A percentile compares a stretch with the other conserved stretches of the same genome.
phyloP scores from a whole-genome alignment of 1,140 invertebrate species.

The Tribolium castaneum region DNA sequence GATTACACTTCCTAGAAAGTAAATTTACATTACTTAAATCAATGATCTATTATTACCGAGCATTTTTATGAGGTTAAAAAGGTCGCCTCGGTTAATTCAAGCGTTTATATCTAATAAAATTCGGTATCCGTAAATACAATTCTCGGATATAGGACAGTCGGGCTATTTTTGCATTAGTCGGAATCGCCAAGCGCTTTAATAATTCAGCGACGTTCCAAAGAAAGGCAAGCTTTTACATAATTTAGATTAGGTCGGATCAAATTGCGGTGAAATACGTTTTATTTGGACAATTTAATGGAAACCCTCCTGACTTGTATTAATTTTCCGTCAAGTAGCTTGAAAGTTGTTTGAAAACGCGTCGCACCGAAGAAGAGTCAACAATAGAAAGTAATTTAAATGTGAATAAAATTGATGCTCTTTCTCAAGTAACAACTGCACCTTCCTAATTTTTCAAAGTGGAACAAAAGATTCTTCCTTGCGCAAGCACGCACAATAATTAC shows the following conservation, averaged over 20 bases:
- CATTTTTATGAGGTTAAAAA: not conserved
- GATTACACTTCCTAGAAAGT: slow-evolving; percentile 21
- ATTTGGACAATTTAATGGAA: not conserved
- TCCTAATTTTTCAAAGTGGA: slow-evolving; percentile 11
- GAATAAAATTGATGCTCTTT: slow-evolving; percentile 14
- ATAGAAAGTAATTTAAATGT: slow-evolving; percentile 8
- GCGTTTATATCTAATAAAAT: slow-evolving; percentile 23
- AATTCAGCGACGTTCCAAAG: not conserved
- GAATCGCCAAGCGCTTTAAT: slow-evolving; percentile 8
- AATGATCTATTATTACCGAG: slow-evolving; percentile 17
- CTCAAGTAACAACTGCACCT: slow-evolving; percentile 17
- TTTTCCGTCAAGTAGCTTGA: not conserved
- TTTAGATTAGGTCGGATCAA: not conserved
- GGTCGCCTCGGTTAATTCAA: not conserved
- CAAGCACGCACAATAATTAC: slow-evolving; percentile 15
- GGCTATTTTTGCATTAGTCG: not conserved
- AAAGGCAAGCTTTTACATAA: not conserved
- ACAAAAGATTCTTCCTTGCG: slow-evolving; percentile 13
- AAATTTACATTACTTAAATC: not conserved
- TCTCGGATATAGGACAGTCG: slow-evolving; percentile 19
- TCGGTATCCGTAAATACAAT: slow-evolving; percentile 21
- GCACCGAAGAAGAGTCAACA: not conserved
- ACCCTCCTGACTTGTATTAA: not conserved
- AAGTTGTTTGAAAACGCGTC: not conserved
- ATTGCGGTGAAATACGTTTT: not conserved